Evolutionary conservation across 2,888 invertebrate species (phyloP).

Genomic region (Agrochola macilenta): DNA sequence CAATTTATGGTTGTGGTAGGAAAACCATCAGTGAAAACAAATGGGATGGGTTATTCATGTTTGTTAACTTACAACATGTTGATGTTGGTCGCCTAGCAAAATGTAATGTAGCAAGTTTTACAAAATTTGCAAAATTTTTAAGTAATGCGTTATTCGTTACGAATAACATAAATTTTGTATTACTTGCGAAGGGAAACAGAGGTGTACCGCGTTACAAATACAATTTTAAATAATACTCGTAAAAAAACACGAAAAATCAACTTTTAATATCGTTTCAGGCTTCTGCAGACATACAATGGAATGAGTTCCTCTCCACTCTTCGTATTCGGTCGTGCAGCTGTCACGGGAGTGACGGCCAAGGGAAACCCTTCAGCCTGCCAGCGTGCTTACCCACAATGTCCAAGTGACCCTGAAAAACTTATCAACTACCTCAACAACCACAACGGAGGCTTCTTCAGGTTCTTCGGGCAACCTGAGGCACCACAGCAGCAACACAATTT

Average conservation of each 20-base stretch:
- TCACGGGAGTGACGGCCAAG: slow-evolving; percentile 93
- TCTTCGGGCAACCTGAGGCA: slow-evolving; percentile 91
- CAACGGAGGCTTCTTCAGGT: slow-evolving; percentile 96
- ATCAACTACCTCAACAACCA: slow-evolving; percentile 95
- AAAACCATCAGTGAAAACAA: too few relatives aligned
- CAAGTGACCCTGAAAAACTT: slow-evolving; percentile 93
- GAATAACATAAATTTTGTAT: neutral
- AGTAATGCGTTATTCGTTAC: neutral
- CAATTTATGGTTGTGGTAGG: too few relatives aligned
- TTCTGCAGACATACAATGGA: slow-evolving; percentile 91
- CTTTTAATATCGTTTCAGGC: slow-evolving; percentile 78
- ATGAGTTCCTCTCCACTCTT: slow-evolving; percentile 92
- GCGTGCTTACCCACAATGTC: slow-evolving; percentile 93
- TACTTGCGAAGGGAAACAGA: neutral
- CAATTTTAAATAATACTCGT: neutral
- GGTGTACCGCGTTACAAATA: neutral
- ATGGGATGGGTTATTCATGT: too few relatives aligned
- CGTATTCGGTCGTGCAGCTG: slow-evolving; percentile 93
- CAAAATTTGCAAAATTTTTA: too few relatives aligned
- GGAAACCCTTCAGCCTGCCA: slow-evolving; percentile 91
- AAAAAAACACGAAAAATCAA: neutral
- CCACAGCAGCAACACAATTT: slow-evolving; percentile 76
- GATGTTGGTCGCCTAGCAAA: too few relatives aligned
- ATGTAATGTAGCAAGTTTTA: too few relatives aligned
- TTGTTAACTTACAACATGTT: too few relatives aligned